phyloP scores from a whole-genome alignment of 2,888 invertebrate species.

The Parnassius orleans region DNA sequence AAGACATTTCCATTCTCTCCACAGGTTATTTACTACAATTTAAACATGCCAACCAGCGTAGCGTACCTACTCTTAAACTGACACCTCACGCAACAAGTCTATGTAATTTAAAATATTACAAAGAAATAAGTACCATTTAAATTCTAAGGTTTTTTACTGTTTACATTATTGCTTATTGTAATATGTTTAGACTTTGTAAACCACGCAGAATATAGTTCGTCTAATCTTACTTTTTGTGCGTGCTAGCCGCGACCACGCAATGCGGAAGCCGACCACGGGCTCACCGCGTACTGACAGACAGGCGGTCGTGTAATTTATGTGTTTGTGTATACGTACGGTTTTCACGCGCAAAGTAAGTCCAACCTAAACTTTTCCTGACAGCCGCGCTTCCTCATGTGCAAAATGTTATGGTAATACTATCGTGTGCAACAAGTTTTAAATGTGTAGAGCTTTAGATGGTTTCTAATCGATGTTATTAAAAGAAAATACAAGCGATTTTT shows the following conservation, averaged over 20 bases:
- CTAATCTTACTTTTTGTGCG: conserved; percentile 31
- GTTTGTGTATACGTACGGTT: conserved; percentile 28
- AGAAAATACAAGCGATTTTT: neutral
- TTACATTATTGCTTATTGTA: neutral
- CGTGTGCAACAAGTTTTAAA: neutral
- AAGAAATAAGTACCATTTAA: too few species aligned
- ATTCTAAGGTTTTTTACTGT: neutral
- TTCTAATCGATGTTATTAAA: neutral
- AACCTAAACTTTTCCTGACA: conserved; percentile 3
- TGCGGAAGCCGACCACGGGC: conserved; percentile 35
- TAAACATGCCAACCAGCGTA: too few species aligned
- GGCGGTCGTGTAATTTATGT: conserved; percentile 38
- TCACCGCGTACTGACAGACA: conserved; percentile 32
- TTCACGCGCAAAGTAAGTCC: conserved; percentile 18
- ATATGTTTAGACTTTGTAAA: neutral
- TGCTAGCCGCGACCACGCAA: conserved; percentile 33
- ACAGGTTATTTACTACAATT: too few species aligned
- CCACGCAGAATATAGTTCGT: neutral
- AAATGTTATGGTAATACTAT: neutral
- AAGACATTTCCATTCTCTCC: too few species aligned
- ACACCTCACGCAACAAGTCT: too few species aligned
- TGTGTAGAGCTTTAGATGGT: neutral
- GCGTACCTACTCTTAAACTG: too few species aligned
- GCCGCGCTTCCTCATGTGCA: conserved; percentile 18
- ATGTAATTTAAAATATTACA: too few species aligned